Evolutionary conservation across 2,888 invertebrate species (phyloP).

Genomic region (Acrobasis consociella): DNA sequence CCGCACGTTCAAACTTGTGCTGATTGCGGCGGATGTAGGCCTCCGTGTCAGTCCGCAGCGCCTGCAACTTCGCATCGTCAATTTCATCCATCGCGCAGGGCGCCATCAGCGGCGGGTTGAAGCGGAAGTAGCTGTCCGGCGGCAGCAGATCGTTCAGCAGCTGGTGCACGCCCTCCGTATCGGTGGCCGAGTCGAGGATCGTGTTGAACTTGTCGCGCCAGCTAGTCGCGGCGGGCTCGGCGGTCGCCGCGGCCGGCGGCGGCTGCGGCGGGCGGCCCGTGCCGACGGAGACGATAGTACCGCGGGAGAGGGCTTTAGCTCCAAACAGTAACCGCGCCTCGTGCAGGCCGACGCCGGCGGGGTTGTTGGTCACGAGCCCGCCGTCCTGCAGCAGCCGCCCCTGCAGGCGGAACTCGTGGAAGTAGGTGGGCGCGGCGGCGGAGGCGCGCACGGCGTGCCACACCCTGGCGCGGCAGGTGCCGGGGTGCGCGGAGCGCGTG

Average conservation of each 20-base stretch:
- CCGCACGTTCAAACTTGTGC: conserved; percentile 86
- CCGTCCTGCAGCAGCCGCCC: conserved; percentile 90
- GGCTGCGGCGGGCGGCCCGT: conserved; percentile 84
- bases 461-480: conserved; percentile 85
- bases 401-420: conserved; percentile 89
- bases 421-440: conserved; percentile 96
- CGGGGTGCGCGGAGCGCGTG: conserved; percentile 87
- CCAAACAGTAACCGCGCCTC: conserved; percentile 94
- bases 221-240: conserved; percentile 65
- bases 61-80: conserved; percentile 86
- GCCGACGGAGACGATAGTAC: conserved; percentile 91
- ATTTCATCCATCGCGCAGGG: conserved; percentile 92
- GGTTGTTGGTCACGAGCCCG: conserved; percentile 94
- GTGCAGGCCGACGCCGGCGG: conserved; percentile 93
- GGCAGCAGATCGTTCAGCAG: conserved; percentile 89
- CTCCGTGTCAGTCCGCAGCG: conserved; percentile 85
- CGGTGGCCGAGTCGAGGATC: conserved; percentile 92
- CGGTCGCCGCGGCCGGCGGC: conserved; percentile 22
- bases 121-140: conserved; percentile 88
- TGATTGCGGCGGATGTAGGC: conserved; percentile 92
- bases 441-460: conserved; percentile 95
- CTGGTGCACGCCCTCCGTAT: conserved; percentile 92
- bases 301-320: conserved; percentile 83
- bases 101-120: conserved; percentile 94
- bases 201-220: conserved; percentile 91